Evolutionary conservation across 1,140 invertebrate genomes (phyloP).

Genomic region (Atta texana): DNA sequence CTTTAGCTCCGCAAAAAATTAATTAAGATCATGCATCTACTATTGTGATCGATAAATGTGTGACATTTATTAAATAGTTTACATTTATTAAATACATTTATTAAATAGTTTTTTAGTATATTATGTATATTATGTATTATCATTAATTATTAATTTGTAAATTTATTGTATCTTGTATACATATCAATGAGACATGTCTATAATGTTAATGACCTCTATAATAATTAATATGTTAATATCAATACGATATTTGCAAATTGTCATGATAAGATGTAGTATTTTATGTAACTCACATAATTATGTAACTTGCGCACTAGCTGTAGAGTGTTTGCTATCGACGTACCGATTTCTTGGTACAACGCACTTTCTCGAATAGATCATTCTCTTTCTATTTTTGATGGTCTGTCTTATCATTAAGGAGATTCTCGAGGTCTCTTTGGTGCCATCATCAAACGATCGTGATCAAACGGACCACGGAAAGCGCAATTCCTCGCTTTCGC

Average conservation of each 20-base stretch:
- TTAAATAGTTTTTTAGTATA: not conserved
- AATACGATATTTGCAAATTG: not conserved
- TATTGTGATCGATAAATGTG: not conserved
- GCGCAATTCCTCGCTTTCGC: conserved; percentile 24
- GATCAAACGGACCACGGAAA: conserved; percentile 49
- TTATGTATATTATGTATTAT: not conserved
- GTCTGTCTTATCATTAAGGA: not conserved
- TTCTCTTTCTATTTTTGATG: not conserved
- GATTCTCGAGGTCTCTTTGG: conserved; percentile 28
- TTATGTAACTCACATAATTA: not conserved
- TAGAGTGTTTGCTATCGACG: not conserved
- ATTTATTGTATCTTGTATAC: not conserved
- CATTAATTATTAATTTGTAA: not conserved
- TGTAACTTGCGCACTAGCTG: not conserved
- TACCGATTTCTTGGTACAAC: conserved; percentile 21
- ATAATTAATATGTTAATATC: not conserved
- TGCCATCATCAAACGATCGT: conserved; percentile 48
- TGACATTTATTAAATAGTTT: not conserved
- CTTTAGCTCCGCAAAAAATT: not conserved
- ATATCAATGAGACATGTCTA: not conserved
- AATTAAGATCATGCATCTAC: not conserved
- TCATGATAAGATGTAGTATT: not conserved
- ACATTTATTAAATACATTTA: not conserved
- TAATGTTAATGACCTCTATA: not conserved
- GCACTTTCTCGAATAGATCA: not conserved